phyloP scores from a whole-genome alignment of 2,888 invertebrate species.

The Andrena trimmerana region DNA sequence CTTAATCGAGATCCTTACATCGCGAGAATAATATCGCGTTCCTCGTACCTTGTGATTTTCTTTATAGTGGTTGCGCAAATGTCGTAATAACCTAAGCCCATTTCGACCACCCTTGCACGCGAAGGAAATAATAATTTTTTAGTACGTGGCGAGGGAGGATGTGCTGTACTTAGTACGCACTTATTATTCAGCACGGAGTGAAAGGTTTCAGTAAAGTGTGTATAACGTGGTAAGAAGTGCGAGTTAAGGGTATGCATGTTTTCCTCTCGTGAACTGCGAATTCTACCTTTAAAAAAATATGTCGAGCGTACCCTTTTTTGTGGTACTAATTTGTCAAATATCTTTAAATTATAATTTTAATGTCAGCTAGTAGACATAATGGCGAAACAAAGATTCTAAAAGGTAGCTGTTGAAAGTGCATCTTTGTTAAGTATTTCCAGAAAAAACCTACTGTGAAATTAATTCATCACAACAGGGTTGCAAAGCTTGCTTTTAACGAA shows the following conservation, averaged over 20 bases:
- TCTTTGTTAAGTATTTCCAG: not conserved
- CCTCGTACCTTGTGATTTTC: constrained; percentile 2
- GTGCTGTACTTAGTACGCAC: constrained; percentile 7
- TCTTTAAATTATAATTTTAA: no score
- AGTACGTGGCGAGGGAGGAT: not conserved
- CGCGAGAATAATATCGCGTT: not conserved
- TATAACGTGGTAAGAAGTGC: constrained; percentile 1
- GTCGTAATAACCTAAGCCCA: not conserved
- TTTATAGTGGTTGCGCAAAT: not conserved
- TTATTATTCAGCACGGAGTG: constrained; percentile 1
- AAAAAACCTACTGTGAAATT: not conserved
- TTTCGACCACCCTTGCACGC: not conserved
- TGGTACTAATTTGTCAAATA: no score
- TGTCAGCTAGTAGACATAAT: no score
- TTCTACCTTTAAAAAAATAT: not conserved
- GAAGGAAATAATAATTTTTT: constrained; percentile 30
- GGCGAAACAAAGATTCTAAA: not conserved
- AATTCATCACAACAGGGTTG: not conserved
- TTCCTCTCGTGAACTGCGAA: not conserved
- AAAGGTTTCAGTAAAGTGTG: not conserved
- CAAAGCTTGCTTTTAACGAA: not conserved
- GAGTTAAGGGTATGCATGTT: not conserved
- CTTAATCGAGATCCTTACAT: not conserved
- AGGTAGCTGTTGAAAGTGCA: not conserved
- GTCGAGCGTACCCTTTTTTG: not conserved